Evolutionary conservation across 2,113 vertebrate species (phyloP).

Genomic region (Butastur rufipennis): DNA sequence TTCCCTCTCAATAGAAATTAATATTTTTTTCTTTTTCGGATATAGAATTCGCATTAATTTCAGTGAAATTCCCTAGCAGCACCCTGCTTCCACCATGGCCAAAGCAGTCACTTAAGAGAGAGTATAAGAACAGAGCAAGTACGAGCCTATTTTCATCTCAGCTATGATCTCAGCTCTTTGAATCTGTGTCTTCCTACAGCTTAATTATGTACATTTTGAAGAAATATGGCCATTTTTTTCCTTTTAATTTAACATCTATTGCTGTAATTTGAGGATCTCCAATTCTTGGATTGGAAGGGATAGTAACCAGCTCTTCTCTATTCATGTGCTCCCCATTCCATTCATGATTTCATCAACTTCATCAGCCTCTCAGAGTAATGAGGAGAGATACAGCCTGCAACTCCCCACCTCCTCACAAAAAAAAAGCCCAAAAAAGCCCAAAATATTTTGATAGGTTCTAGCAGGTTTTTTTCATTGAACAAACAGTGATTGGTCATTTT

Average conservation of each 20-base stretch:
- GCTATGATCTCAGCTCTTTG: background rate
- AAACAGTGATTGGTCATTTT: background rate
- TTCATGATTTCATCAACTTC: background rate
- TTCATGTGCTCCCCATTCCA: background rate
- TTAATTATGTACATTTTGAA: background rate
- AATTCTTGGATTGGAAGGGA: background rate
- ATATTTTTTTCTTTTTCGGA: background rate
- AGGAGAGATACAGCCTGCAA: background rate
- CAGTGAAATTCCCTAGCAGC: background rate
- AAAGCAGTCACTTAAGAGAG: background rate
- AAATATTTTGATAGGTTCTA: background rate
- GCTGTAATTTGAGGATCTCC: background rate
- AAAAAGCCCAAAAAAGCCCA: background rate
- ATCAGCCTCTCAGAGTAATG: background rate
- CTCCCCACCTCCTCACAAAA: background rate
- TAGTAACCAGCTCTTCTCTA: background rate
- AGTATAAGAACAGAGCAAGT: background rate
- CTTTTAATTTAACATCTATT: background rate
- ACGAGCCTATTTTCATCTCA: background rate
- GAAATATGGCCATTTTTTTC: accelerated
- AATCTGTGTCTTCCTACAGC: background rate
- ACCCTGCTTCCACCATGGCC: accelerated
- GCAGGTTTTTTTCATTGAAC: background rate
- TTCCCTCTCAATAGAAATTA: background rate
- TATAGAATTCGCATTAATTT: background rate